Conservation (phyloP, 2,888 invertebrate genomes). For the Epinotia ramella region DNA sequence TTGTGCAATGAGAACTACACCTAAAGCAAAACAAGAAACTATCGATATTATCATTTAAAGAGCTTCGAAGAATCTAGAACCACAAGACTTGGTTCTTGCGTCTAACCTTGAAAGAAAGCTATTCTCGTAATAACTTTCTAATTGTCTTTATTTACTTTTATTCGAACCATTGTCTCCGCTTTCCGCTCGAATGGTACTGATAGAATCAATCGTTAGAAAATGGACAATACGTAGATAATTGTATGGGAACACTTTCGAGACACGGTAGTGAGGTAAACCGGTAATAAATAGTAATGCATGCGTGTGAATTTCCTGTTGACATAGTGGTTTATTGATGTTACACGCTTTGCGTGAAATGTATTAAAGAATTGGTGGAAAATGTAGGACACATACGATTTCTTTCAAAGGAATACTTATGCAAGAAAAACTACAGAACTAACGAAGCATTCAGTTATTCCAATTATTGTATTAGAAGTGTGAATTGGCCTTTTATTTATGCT, state of each 20-base stretch:
- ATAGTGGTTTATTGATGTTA: background rate
- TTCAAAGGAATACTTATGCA: slow-evolving; percentile 13
- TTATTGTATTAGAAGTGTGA: slow-evolving; percentile 48
- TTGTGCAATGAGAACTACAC: too few species aligned
- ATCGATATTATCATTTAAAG: background rate
- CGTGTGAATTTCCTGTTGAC: background rate
- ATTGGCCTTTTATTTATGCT: slow-evolving; percentile 49
- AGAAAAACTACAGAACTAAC: slow-evolving; percentile 23
- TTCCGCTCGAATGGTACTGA: slow-evolving; percentile 27
- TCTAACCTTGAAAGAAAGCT: slow-evolving; percentile 34
- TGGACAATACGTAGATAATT: slow-evolving; percentile 41
- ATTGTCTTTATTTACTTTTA: slow-evolving; percentile 34
- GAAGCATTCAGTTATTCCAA: slow-evolving; percentile 28
- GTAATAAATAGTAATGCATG: slow-evolving; percentile 7
- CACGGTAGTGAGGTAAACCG: slow-evolving; percentile 7
- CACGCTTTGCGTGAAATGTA: background rate
- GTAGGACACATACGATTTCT: background rate
- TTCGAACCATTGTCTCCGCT: slow-evolving; percentile 37
- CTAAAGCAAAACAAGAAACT: too few species aligned
- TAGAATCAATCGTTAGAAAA: slow-evolving; percentile 1
- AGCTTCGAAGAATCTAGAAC: background rate
- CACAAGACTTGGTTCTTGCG: background rate
- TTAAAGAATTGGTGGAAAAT: slow-evolving; percentile 1
- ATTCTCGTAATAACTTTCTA: slow-evolving; percentile 37
- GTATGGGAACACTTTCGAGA: slow-evolving; percentile 43